Conservation (phyloP, 2,797 vertebrate genomes). For the Cephalopachus bancanus region DNA sequence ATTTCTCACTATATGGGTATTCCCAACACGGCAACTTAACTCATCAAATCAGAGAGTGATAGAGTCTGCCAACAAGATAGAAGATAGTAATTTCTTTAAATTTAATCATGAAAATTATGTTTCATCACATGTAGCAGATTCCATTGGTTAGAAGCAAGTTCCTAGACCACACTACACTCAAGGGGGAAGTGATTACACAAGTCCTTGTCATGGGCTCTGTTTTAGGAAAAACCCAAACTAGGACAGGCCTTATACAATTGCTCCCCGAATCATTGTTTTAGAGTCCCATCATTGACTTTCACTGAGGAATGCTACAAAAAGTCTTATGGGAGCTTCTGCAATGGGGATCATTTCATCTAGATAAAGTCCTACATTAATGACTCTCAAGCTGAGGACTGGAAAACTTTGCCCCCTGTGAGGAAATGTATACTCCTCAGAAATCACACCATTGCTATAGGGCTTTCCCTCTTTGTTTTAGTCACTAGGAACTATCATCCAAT, state of each 20-base stretch:
- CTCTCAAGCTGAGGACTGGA: neutral
- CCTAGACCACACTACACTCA: no score
- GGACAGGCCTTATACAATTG: neutral
- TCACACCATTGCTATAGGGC: rapidly evolving
- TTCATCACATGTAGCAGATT: neutral
- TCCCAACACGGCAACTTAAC: neutral
- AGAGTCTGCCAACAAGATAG: neutral
- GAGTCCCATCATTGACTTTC: neutral
- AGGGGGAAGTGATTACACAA: neutral
- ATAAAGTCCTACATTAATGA: neutral
- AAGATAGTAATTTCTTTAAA: neutral
- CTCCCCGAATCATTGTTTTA: neutral
- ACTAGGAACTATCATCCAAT: neutral
- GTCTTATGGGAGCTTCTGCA: neutral
- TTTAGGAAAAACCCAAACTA: neutral
- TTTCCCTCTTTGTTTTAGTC: neutral
- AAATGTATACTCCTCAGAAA: neutral
- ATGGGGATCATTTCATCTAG: neutral
- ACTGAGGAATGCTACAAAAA: neutral
- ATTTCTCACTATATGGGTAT: neutral
- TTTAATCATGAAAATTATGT: neutral
- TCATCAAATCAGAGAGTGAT: neutral
- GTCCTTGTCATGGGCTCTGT: neutral
- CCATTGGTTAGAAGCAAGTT: neutral
- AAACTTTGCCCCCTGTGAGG: neutral